These are phyloP conservation scores for Apostichopus parvimensis DNA, from an alignment of 35 echinoderm and acorn worm species.

Conservation along the genomic window DNA sequence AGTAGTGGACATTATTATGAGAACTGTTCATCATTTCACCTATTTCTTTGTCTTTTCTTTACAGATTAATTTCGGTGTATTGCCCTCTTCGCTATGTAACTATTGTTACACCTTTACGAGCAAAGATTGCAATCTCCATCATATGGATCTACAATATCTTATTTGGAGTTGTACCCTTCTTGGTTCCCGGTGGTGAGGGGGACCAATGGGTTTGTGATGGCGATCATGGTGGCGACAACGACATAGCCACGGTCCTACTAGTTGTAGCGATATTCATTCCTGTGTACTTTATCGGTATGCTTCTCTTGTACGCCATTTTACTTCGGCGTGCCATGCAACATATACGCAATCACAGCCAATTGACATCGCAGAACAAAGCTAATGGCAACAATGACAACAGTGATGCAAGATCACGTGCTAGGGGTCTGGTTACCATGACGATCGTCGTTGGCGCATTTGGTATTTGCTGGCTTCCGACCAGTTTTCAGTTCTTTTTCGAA, in stretches of 20 bases:
- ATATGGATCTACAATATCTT: slow-evolving; percentile 42
- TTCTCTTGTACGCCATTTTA: slow-evolving; percentile 24
- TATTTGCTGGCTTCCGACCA: slow-evolving; percentile 40
- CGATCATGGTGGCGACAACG: neutral
- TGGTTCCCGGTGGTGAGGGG: neutral
- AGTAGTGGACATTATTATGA: too few relatives aligned
- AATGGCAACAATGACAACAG: neutral
- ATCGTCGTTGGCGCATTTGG: slow-evolving; percentile 48
- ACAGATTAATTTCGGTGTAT: slow-evolving; percentile 43
- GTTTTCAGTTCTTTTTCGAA: slow-evolving; percentile 45
- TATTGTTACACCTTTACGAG: slow-evolving; percentile 17
- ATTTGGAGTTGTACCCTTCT: slow-evolving; percentile 28
- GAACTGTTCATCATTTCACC: neutral
- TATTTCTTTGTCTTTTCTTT: slow-evolving; percentile 21
- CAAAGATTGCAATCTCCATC: neutral
- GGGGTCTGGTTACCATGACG: slow-evolving; percentile 44
- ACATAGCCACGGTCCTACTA: neutral
- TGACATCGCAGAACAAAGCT: neutral
- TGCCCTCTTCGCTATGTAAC: slow-evolving; percentile 8
- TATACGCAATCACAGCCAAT: neutral
- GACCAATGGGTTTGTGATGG: slow-evolving; percentile 43
- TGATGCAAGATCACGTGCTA: slow-evolving; percentile 2
- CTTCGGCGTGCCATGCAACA: neutral
- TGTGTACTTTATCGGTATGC: slow-evolving; percentile 15
- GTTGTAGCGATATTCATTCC: slow-evolving; percentile 30